Base-by-base conservation (phyloP, 1,140 invertebrate genomes). In the Neomicropteryx cornuta region DNA sequence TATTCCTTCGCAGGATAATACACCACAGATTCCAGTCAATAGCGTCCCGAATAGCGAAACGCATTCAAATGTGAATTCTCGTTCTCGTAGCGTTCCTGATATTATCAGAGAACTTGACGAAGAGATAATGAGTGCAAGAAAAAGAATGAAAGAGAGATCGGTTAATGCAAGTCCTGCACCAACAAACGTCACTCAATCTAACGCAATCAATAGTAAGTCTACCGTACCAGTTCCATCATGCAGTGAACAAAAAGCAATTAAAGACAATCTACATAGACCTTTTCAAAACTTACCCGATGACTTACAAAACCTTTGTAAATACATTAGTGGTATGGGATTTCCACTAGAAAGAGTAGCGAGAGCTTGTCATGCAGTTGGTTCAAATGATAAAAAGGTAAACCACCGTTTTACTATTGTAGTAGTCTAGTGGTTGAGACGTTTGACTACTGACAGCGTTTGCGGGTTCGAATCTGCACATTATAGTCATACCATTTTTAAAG, bases 301-400 rank as follows among this genome's bases (percentile, higher is more conserved):
- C 35, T 67, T 75, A 35, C 78, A 83, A 53, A 68, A 66, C 30
- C 65, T 88, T 44, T 83, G 77, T 21, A 68, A 76, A 43, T 75
- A 77, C 28, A 76, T 90, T 17, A 78, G 73, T 48, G 73, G 76
- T 33, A 93, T 93, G 87, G 88, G 88, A 2, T 93, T 93, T 60
- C 75, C 81, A 0, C 53, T 82, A 39, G 71, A 78, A n/a, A 72
- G 83, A 49, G 82, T 86, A 2, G 75, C 81, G 4, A 72, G 82
- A 44, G 80, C 84, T 10, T 81, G 84, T 47, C 71, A 75, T 43
- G 62, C 77, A 33, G 68, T 87, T 37, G 84, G 84, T 44, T 70
- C 76, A 43, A 81, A 90, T 67, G 82, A 90, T 59, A 88, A 87
- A 59, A 88, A 87, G 73, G 84, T 90, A 51, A 65, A 62, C 38